phyloP scores from a whole-genome alignment of 2,113 vertebrate genomes.

The Rousettus leschenaultii region DNA sequence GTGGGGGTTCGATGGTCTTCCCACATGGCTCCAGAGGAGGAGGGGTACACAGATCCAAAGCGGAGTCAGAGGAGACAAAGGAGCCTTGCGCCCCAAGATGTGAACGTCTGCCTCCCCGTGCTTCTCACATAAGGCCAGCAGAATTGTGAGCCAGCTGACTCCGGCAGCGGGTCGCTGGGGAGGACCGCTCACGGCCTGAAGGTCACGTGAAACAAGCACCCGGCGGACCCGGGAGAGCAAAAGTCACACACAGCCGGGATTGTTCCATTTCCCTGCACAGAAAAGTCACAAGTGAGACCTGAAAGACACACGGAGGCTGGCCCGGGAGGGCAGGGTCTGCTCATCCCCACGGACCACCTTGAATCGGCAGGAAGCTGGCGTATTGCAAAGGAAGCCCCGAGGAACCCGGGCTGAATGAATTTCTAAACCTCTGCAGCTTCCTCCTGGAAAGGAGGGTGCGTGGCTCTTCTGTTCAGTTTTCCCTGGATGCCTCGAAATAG shows the following conservation, averaged over 20 bases:
- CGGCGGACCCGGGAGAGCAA: background rate
- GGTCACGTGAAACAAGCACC: background rate
- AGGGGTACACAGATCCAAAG: background rate
- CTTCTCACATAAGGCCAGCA: background rate
- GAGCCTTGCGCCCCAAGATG: background rate
- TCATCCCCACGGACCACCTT: background rate
- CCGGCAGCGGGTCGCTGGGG: background rate
- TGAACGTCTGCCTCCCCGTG: background rate
- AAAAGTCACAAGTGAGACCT: background rate
- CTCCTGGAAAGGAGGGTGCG: background rate
- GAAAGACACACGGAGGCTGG: background rate
- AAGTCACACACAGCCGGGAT: background rate
- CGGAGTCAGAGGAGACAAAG: background rate
- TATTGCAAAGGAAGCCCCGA: background rate
- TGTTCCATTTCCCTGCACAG: background rate
- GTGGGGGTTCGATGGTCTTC: background rate
- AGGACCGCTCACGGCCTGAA: background rate
- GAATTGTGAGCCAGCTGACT: background rate
- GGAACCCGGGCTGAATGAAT: background rate
- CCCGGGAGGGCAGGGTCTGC: background rate
- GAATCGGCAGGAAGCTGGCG: background rate
- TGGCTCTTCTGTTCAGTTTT: background rate
- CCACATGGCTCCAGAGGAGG: background rate
- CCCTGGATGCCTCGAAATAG: constrained; percentile 36
- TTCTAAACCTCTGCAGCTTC: background rate